Base-by-base conservation (phyloP, 1,140 invertebrate genomes). In the Eumaeus atala region DNA sequence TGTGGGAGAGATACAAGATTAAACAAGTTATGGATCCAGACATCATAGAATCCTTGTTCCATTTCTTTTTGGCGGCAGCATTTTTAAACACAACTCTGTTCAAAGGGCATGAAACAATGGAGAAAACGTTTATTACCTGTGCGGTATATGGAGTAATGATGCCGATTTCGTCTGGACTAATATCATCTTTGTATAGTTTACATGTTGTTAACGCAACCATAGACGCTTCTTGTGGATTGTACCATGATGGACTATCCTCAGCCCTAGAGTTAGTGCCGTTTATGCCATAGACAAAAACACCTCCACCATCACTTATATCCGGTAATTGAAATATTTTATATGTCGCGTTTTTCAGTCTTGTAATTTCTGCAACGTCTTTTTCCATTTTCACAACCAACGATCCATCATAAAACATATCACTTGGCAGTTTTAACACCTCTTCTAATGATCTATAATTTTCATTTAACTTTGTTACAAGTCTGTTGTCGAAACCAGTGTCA, bases 81-180 rank as follows among this genome's bases (percentile, higher is more conserved):
- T n/a, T n/a, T n/a, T n/a, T n/a, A n/a, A n/a, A n/a, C n/a, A n/a
- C n/a, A n/a, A n/a, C n/a, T n/a, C n/a, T n/a, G n/a, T n/a, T n/a
- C n/a, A n/a, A n/a, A n/a, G n/a, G n/a, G n/a, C n/a, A n/a, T n/a
- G n/a, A n/a, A 6, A 28, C 21, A 2, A 6, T 28, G 21, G 21
- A 28, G 21, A n/a, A n/a, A n/a, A 28, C 21, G 2, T 2, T 28
- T 3, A 68, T 77, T 79, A 95, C 95, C 90, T 99, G 97, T 80
- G 95, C 95, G 56, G 92, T 84, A 81, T 99, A 99, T 0, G 97
- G 97, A 6, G 96, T 95, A 52, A 99, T 95, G 58, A 99, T 93
- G 5, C 97, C 97, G 74, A 98, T 94, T 70, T 97, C 92, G 49
- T 92, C 84, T 48, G 90, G 77, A 3, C 62, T 72, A 9, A 97